Evolutionary conservation across 2,113 vertebrate genomes (phyloP), one percentile per base, ranked within the genome.

Genomic region (Nesogale talazaci): DNA sequence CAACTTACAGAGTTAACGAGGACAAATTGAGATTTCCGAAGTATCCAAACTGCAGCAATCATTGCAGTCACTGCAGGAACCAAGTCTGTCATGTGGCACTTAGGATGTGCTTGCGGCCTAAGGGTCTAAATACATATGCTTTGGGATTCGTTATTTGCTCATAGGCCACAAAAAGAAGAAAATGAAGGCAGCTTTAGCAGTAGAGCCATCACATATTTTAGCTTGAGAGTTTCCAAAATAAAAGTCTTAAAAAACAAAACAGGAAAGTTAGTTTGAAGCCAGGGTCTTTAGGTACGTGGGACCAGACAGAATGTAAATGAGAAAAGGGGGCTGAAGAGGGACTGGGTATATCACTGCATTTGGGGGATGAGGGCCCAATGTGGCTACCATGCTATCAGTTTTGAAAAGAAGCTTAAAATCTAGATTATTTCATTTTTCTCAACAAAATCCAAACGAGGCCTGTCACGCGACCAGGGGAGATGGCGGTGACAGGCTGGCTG

Each of bases 141-240:
- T 94, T 83, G 84, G 70, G 63, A 46, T 59, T 94, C 56, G 36
- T 94, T 97, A 86, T 94, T 95, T 96, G 83, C 83, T 90, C 94
- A 94, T 86, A 70, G 70, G 70, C 36, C 67, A 90, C 7, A 76
- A 84, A 94, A 67, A 83, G 52, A 90, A 87, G 77, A 74, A 77
- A 92, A 78, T 88, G 84, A 85, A 92, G 77, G 65, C 38, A 92
- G 78, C 90, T 82, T 84, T 74, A 89, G 78, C 61, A 90, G 88
- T 83, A 70, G 1, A 94, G 59, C 31, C 46, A 67, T 79, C 52
- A 81, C 69, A 70, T 89, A 94, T 94, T 72, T 95, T 94, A 94
- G 69, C 76, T 85, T 65, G 22, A 80, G 91, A 78, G 56, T 94
- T 94, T 94, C 63, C 75, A 92, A 95, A 91, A 94, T 90, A 46